Evolutionary conservation across 2,888 invertebrate genomes (phyloP), one percentile per base, ranked within the genome.

Genomic region (Oligia fasciuncula): DNA sequence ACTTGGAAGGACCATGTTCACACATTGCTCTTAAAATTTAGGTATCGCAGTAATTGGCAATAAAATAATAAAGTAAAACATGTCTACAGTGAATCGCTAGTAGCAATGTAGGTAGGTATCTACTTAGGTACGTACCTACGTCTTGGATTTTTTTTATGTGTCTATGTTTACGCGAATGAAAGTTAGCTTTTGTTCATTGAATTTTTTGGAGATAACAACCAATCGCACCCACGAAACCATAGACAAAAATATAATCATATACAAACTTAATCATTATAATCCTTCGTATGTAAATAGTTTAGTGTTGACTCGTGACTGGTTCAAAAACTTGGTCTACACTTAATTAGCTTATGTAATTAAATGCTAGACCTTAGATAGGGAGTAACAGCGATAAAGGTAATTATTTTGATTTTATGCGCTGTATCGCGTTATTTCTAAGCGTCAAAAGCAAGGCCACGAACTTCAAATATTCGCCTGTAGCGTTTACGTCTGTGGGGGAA

Each of bases 291-390:
- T 72, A 72, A 73, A 87, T 84, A 74, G 60, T 65, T 72, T 72
- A 69, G 71, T 73, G 77, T 79, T 84, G 68, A 51, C 75, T 90
- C 89, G 91, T 90, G 89, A 89, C 91, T 86, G 19, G 84, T 76
- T 81, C 72, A 57, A 83, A 85, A 88, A 85, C 77, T 71, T 80
- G 74, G 70, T 43, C 71, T 83, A 73, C 70, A 86, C 83, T 85
- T 90, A 90, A 89, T 90, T 90, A 89, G 85, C 76, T 70, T 84
- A 70, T 80, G 88, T 89, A 89, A 90, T 89, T 90, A 89, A 89
- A 88, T 84, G 83, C 57, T 78, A 76, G 71, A 76, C 76, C 66
- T 73, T 63, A 81, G 89, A 82, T 87, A 83, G 81, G 79, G 51
- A 81, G 80, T 71, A 73, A 84, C 70, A 77, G 77, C 77, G 87